Base-by-base conservation (phyloP, 2,888 invertebrate species). In the Petrolisthes manimaculis region DNA sequence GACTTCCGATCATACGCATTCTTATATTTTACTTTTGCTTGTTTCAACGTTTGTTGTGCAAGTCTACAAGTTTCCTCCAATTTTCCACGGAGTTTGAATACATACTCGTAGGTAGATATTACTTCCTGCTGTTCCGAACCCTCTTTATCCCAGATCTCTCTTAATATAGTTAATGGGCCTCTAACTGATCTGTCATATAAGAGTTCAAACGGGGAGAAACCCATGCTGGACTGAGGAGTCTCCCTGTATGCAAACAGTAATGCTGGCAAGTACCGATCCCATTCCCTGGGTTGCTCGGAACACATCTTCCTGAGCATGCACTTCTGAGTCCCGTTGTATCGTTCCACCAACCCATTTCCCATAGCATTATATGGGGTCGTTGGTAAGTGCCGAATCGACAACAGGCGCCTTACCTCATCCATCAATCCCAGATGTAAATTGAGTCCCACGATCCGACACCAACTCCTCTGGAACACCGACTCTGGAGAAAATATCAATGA, bases 31-130 rank as follows among this genome's bases (percentile, higher is more conserved):
- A 21, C 14, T 37, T 77, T 21, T 12, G 21, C 37, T 51, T 77
- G 77, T 37, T 37, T 77, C 14, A 77, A 3, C 2, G 21, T 5
- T 37, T 21, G 14, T 21, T 77, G 77, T 37, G 37, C 77, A 4
- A 77, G 24, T 37, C 37, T 9, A 37, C 51, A 77, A 0, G 77
- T 77, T 77, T 77, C 4, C 51, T 77, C 21, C 12, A 77, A 5
- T 37, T 77, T 77, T 37, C 2, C 37, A 2, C 24, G 21, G 37
- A 77, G 77, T 5, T 77, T 21, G 12, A 77, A 77, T 1, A 77
- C 77, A 37, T 37, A 77, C 37, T 77, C 77, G 54, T 79, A 79
- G 9, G 79, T 79, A 79, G 79, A 54, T 18, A 79, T 79, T n/a
- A 79, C 54, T 18, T 54, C 37, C 79, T 79, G 54, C 21, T 37